A percentile compares a stretch with the other conserved stretches of the same genome.
phyloP scores from a whole-genome alignment of 2,797 vertebrate genomes.

The Chloroceryle inda region DNA sequence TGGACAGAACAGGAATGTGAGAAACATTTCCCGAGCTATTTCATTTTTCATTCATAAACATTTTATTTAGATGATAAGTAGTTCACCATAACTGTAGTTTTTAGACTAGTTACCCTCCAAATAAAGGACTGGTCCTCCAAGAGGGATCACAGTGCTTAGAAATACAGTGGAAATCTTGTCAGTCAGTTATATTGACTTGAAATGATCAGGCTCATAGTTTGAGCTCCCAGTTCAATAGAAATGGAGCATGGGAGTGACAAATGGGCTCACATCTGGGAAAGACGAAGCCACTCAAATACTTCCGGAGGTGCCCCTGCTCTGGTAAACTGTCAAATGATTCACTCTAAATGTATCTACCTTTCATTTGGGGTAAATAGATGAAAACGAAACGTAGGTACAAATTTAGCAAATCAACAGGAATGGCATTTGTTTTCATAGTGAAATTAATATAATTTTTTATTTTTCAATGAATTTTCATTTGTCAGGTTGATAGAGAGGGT shows the following conservation, averaged over 20 bases:
- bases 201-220: not conserved
- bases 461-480: not conserved
- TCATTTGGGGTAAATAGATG: not conserved
- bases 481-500: not conserved
- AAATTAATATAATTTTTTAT: not conserved
- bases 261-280: not conserved
- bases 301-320: not conserved
- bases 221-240: not conserved
- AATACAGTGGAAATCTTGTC: not conserved
- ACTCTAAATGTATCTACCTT: not conserved
- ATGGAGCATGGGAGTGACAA: not conserved
- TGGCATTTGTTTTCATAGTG: not conserved
- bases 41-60: not conserved
- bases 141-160: not conserved
- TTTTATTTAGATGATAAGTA: not conserved
- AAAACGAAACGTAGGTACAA: not conserved
- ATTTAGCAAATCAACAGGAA: slow-evolving; percentile 3
- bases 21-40: not conserved
- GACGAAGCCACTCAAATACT: not conserved
- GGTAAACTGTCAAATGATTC: not conserved
- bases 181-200: not conserved
- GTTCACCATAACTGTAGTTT: not conserved
- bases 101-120: not conserved
- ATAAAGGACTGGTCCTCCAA: not conserved
- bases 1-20: not conserved